Conservation (phyloP, 92 coral and sea anemone species). For the Heteractis magnifica region DNA sequence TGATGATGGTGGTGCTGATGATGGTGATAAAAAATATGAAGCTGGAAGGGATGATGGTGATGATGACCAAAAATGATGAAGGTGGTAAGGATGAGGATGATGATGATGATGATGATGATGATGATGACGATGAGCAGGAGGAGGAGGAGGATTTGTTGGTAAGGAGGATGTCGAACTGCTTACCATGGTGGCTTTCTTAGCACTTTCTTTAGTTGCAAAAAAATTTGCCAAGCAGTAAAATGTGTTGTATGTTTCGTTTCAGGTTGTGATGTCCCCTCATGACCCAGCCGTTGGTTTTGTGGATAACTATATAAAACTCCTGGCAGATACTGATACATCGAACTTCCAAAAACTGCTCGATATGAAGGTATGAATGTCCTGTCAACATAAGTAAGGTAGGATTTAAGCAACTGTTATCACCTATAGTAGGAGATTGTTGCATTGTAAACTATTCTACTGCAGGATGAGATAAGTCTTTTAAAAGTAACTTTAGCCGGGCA, state of each 20-base stretch:
- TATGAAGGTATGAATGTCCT: constrained; percentile 72
- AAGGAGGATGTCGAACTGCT: background rate
- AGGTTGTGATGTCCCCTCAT: constrained; percentile 99
- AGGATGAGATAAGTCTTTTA: too few relatives aligned
- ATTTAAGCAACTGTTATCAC: background rate
- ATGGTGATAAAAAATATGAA: background rate
- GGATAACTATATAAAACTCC: constrained; percentile 92
- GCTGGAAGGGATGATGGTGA: background rate
- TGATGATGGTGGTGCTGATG: background rate
- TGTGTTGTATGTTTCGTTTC: constrained; percentile 9
- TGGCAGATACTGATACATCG: constrained; percentile 93
- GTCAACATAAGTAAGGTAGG: background rate
- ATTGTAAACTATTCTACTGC: too few relatives aligned
- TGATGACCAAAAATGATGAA: background rate
- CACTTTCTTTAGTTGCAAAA: too few relatives aligned
- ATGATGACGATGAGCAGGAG: background rate
- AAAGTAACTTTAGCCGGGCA: too few relatives aligned
- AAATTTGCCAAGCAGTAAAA: background rate
- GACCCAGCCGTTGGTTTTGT: constrained; percentile 98
- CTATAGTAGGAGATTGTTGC: background rate
- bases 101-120: background rate
- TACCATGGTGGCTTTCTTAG: too few relatives aligned
- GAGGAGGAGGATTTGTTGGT: background rate
- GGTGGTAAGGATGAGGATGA: background rate
- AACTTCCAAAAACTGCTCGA: constrained; percentile 97